Evolutionary conservation across 2,888 invertebrate species (phyloP).

Genomic region (Zeuzera pyrina): DNA sequence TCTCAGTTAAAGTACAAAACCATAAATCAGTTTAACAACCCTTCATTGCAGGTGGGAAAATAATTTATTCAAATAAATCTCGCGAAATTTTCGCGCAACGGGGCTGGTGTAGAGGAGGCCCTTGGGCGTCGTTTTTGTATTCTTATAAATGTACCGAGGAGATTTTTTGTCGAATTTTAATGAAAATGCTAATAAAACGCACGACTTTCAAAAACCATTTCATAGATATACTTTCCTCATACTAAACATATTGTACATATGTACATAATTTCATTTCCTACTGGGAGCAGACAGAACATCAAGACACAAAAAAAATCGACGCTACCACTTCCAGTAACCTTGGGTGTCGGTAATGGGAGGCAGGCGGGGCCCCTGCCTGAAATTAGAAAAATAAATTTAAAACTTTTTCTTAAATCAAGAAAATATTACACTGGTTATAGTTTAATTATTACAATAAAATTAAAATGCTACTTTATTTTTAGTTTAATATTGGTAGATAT

Average conservation of each 20-base stretch:
- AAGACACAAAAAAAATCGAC: too few species aligned
- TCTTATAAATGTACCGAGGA: conserved; percentile 58
- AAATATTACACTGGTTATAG: too few species aligned
- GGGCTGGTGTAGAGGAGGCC: conserved; percentile 40
- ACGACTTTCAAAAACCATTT: background rate
- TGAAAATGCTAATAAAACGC: conserved; percentile 47
- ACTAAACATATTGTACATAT: too few species aligned
- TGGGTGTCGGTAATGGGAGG: too few species aligned
- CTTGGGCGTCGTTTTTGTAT: conserved; percentile 53
- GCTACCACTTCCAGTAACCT: too few species aligned
- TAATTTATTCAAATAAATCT: conserved; percentile 73
- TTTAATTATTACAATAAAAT: too few species aligned
- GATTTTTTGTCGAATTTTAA: conserved; percentile 48
- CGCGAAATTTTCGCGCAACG: conserved; percentile 47
- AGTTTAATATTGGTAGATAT: background rate
- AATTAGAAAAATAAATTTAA: too few species aligned
- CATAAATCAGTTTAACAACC: conserved; percentile 58
- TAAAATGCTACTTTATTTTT: background rate
- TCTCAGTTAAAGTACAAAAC: conserved; percentile 33
- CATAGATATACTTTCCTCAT: too few species aligned
- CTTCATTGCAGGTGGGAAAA: conserved; percentile 66
- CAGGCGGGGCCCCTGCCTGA: too few species aligned
- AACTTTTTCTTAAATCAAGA: too few species aligned
- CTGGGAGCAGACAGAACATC: too few species aligned
- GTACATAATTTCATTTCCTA: too few species aligned